Evolutionary conservation across 2,888 invertebrate genomes (phyloP).

Genomic region (Heterodera filipjevi): DNA sequence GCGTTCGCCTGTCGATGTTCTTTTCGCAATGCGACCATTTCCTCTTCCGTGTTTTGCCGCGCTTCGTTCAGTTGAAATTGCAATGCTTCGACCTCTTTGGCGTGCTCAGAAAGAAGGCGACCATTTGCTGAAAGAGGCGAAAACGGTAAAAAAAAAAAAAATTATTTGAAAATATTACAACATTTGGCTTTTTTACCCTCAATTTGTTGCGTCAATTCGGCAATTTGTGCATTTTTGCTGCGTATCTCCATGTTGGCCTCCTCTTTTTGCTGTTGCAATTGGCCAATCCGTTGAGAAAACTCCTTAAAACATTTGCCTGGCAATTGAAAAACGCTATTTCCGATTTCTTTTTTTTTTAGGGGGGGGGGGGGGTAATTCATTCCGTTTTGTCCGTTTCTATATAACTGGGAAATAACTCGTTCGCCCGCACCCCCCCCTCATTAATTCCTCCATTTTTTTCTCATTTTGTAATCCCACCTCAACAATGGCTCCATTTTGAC

Average conservation of each 20-base stretch:
- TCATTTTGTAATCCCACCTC: slow-evolving; percentile 7
- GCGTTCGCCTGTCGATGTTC: slow-evolving; percentile 16
- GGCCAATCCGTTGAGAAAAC: slow-evolving; percentile 29
- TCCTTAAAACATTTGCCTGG: too few relatives aligned
- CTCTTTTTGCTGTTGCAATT: slow-evolving; percentile 32
- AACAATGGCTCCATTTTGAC: slow-evolving; percentile 34
- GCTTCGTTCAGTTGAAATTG: slow-evolving; percentile 28
- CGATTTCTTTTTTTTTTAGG: too few relatives aligned
- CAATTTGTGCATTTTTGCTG: slow-evolving; percentile 10
- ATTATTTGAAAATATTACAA: not conserved
- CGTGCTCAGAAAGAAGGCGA: slow-evolving; percentile 31
- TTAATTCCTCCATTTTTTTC: not conserved
- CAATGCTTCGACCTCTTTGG: slow-evolving; percentile 36
- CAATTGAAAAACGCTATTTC: too few relatives aligned
- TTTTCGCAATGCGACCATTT: slow-evolving; percentile 29
- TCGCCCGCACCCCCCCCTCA: too few relatives aligned
- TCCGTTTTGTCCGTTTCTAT: not conserved
- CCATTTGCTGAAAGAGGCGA: slow-evolving; percentile 33
- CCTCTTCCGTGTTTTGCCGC: slow-evolving; percentile 17
- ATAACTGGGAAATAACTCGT: too few relatives aligned
- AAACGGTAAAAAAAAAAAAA: not conserved
- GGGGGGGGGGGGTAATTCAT: slow-evolving; percentile 5
- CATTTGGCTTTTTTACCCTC: slow-evolving; percentile 19
- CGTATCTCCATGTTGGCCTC: slow-evolving; percentile 13
- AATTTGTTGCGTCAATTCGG: slow-evolving; percentile 27